phyloP scores from a whole-genome alignment of 2,888 invertebrate species.

The Ornithoptera priamus region DNA sequence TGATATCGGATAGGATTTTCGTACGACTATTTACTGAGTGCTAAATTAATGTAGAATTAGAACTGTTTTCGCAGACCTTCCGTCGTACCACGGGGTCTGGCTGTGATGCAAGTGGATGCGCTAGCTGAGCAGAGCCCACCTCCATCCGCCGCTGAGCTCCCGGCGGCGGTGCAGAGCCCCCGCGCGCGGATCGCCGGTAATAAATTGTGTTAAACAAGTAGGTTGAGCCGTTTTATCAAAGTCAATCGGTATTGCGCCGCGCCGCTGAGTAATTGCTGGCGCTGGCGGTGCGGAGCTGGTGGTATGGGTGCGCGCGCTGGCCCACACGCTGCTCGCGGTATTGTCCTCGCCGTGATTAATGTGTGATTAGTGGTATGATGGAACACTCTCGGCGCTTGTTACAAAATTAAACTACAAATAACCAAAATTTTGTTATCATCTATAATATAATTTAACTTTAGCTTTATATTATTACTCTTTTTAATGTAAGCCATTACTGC shows the following conservation, averaged over 20 bases:
- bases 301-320: constrained; percentile 37
- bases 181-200: constrained; percentile 72
- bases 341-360: constrained; percentile 24
- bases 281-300: constrained; percentile 36
- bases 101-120: not conserved
- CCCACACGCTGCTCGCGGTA: constrained; percentile 25
- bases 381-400: not conserved
- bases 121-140: not conserved
- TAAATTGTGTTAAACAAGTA: constrained; percentile 79
- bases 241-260: constrained; percentile 76
- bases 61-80: not conserved
- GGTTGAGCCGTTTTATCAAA: constrained; percentile 79
- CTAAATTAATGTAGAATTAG: too few relatives aligned
- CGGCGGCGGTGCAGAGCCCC: constrained; percentile 51
- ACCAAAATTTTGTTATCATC: too few relatives aligned
- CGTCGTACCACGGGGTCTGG: not conserved
- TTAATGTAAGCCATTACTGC: too few relatives aligned
- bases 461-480: too few relatives aligned
- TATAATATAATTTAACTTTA: too few relatives aligned
- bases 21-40: too few relatives aligned
- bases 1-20: too few relatives aligned
- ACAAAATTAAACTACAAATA: too few relatives aligned
- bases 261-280: constrained; percentile 68
- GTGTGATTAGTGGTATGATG: not conserved
- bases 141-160: constrained; percentile 12